phyloP scores from a whole-genome alignment of 2,113 vertebrate species.

The Eretmodus cyanostictus region DNA sequence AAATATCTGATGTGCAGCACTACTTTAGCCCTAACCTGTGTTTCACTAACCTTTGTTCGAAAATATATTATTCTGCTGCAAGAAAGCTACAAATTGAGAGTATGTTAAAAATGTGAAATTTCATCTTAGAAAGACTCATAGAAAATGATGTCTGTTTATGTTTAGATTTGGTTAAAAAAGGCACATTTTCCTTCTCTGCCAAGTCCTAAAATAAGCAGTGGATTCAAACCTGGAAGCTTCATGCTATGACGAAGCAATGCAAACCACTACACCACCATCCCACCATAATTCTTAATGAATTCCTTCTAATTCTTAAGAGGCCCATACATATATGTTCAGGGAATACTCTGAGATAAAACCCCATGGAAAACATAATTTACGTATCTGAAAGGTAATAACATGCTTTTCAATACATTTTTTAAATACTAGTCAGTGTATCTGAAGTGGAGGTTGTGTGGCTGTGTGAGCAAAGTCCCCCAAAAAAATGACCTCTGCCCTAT shows the following conservation, averaged over 20 bases:
- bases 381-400: background rate
- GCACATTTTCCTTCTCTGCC: background rate
- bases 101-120: background rate
- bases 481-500: background rate
- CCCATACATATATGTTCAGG: background rate
- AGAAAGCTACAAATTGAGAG: background rate
- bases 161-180: background rate
- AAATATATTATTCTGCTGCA: background rate
- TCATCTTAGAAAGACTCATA: background rate
- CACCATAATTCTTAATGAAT: background rate
- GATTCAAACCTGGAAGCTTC: background rate
- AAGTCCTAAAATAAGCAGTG: background rate
- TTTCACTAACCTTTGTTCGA: background rate
- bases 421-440: background rate
- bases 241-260: background rate
- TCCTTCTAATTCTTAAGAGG: background rate
- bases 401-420: background rate
- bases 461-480: fast-evolving
- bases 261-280: fast-evolving
- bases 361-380: background rate
- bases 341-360: background rate
- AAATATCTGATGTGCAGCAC: background rate
- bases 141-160: background rate
- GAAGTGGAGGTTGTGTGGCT: background rate
- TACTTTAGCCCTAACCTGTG: background rate